Base-by-base conservation (phyloP, 2,797 vertebrate species). In the Capromys pilorides region DNA sequence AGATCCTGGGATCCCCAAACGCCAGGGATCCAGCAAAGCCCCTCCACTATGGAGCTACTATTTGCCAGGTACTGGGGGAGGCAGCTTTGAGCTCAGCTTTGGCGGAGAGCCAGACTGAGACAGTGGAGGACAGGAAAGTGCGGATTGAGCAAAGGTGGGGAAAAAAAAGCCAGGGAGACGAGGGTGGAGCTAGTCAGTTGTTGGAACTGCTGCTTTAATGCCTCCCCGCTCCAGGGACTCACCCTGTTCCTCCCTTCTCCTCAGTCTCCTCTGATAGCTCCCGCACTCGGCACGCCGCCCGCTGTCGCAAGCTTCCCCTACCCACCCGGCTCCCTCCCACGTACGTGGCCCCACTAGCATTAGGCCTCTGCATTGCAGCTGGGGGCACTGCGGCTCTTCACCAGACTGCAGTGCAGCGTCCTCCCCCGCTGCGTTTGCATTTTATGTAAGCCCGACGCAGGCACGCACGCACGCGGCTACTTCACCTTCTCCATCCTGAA, bases 381-480 rank as follows among this genome's bases (percentile, higher is more conserved):
- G 10, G 28, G 19, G 0, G 62, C 39, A 3, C 26, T 19, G 57
- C 49, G 51, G 13, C 49, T 62, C 14, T 5, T 33, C 90, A 78
- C 0, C 1, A 0, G 13, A 9, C n/a, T 22, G 87, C 96, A 94
- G 51, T 59, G 93, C 41, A 9, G 79, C 0, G 3, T 49, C 13
- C 73, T 16, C 24, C 26, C 1, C 6, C 11, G 7, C 75, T 45
- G 67, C 91, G 6, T 49, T 33, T 16, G 31, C 41, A 0, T 92
- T 54, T 95, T 92, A 92, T 88, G 36, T 83, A 94, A 97, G 57
- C 77, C 49, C 26, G 1, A 11, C 1, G 24, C 82, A 26, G 22
- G 71, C 71, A 10, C 59, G 5, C 86, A 4, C 69, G 4, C 85
- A 4, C 0, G 89, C 89, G 22, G 62, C 9, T 77, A 45, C 51